Evolutionary conservation across 1,140 invertebrate genomes (phyloP), one percentile per base, ranked within the genome.

Genomic region (Riptortus pedestris): DNA sequence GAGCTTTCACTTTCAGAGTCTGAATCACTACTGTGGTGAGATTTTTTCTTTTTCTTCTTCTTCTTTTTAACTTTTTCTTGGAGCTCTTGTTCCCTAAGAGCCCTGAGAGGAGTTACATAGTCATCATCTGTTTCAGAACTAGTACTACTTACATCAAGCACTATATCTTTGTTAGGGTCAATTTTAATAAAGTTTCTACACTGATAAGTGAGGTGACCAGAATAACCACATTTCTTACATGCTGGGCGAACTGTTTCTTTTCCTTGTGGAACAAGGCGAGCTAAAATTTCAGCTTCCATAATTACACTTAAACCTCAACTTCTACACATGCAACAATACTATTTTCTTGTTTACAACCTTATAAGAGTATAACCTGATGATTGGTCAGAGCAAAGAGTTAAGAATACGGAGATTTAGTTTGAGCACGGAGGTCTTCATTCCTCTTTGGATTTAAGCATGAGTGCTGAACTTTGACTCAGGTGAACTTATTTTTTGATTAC

Each of bases 171-270:
- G 69, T 87, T 85, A 5, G 86, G 85, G 71, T 90, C 86, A 22
- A 88, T 81, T 79, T 94, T 92, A 33, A 97, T 84, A 76, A 97
- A 96, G 74, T 98, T 98, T 70, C 93, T 77, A 74, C 94, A 98
- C 74, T 98, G 93, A 76, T 88, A 97, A 16, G 94, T 96, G 69
- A 98, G 80, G 76, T 98, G 95, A 29, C 95, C 95, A 64, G 90
- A 85, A 74, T 94, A 94, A 57, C 92, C 92, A 78, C 92, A 95
- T 74, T 94, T 94, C 74, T 91, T 92, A 74, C 92, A 95, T 0
- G 91, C 89, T 28, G 89, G 83, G 62, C 90, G 76, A 26, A 84
- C 75, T 22, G 79, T 79, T 73, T 88, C 88, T 73, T 88, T 89
- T 14, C 69, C 69, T 58, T 67, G 66, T 18, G 69, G 69, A 0